Evolutionary conservation across 2,113 vertebrate species (phyloP), one percentile per base, ranked within the genome.

Genomic region (Strigops habroptila): DNA sequence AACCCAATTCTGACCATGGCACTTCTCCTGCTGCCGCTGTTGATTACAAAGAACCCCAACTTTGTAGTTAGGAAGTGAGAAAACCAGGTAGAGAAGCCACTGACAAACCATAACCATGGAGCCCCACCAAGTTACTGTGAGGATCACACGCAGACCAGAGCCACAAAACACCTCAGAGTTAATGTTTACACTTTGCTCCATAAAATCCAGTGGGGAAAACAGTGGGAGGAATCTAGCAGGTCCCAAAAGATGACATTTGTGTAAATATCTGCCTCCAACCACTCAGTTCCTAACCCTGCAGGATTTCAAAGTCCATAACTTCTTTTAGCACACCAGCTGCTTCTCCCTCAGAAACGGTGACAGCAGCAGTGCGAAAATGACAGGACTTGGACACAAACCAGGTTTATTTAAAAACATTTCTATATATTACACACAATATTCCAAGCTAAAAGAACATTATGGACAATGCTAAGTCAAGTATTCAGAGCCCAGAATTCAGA

Each of bases 291-390:
- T 49, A 70, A 83, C 95, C 96, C 48, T 64, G 71, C 59, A 49
- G 76, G 62, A 37, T 88, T 83, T 59, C 91, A 91, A 82, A 71
- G 93, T 76, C 95, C 96, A 63, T 23, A 53, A 71, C 96, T 78
- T 27, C 82, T 90, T 96, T 96, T 91, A 88, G 94, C 94, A 78
- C 87, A 90, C 75, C 95, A 96, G 96, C 96, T 96, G 96, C 95
- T 94, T 68, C 91, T 91, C 65, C 88, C 76, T 55, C 68, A 17
- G 85, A 46, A 35, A 63, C 5, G 14, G 79, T 62, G 74, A 49
- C 96, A 91, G 92, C 92, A 74, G 81, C 91, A 88, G 74, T 9
- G 88, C 27, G 91, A 89, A 70, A 57, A 51, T 39, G 74, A 94
- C 90, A 84, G 14, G 65, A 62, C 88, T 86, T 95, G 95, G 95